Evolutionary conservation across 2,888 invertebrate species (phyloP).

Genomic region (Oxystoma pomonae): DNA sequence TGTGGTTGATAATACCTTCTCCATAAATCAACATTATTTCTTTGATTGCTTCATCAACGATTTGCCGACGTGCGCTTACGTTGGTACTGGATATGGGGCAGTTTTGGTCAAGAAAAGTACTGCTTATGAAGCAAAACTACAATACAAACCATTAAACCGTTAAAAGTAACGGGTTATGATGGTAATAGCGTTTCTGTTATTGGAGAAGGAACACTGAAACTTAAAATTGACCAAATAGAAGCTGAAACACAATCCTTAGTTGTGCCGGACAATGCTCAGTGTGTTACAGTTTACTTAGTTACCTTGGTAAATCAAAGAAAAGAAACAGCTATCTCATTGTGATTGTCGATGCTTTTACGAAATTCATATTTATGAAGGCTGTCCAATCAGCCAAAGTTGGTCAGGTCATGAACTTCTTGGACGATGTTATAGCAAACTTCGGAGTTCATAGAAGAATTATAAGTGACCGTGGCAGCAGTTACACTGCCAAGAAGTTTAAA

Average conservation of each 20-base stretch:
- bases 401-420: constrained; percentile 10
- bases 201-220: too few species aligned
- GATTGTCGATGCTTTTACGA: constrained; percentile 14
- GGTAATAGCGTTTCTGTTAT: too few species aligned
- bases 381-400: constrained; percentile 12
- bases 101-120: constrained; percentile 14
- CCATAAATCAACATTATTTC: constrained; percentile 11
- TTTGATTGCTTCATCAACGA: constrained; percentile 18
- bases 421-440: constrained; percentile 11
- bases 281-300: too few species aligned
- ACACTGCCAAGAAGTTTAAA: constrained; percentile 4
- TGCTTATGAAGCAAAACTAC: constrained; percentile 3
- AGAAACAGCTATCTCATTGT: constrained; percentile 14
- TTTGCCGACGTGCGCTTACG: constrained; percentile 10
- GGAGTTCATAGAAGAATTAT: constrained; percentile 19
- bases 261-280: too few species aligned
- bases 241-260: too few species aligned
- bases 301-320: constrained; percentile 10
- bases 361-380: too few species aligned
- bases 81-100: constrained; percentile 19
- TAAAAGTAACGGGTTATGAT: constrained; percentile 14
- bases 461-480: constrained; percentile 13
- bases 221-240: too few species aligned
- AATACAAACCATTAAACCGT: not conserved
- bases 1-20: not conserved